These are phyloP conservation scores for Calcarius ornatus DNA, from an alignment of 2,113 vertebrate species.

Conservation along the genomic window DNA sequence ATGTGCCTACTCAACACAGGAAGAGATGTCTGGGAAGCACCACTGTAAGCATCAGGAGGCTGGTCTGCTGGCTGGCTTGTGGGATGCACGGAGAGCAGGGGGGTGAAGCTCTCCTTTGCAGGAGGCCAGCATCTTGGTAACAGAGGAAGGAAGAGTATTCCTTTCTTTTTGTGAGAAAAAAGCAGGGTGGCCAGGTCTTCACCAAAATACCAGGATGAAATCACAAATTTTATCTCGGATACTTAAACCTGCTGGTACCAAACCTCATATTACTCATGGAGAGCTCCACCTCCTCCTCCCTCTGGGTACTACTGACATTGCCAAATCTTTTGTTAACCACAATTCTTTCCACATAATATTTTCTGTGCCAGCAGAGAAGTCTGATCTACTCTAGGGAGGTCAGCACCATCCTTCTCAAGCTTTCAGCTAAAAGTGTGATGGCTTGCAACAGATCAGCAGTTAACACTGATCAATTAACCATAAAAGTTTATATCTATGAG, in stretches of 20 bases:
- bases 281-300: neutral
- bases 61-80: neutral
- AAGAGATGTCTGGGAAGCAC: neutral
- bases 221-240: neutral
- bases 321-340: neutral
- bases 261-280: neutral
- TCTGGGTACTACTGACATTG: neutral
- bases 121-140: neutral
- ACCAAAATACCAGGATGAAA: neutral
- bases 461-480: neutral
- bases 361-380: neutral
- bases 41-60: neutral
- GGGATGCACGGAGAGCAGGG: neutral
- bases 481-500: neutral
- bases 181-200: neutral
- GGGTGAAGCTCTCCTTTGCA: neutral
- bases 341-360: conserved; percentile 2
- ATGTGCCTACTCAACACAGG: neutral
- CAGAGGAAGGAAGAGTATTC: neutral
- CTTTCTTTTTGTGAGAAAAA: neutral
- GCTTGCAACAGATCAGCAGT: neutral
- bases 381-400: neutral
- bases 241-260: conserved; percentile 16
- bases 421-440: neutral
- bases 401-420: neutral